Base-by-base conservation (phyloP, 53 echinoderm and acorn worm genomes). In the Crossaster papposus region DNA sequence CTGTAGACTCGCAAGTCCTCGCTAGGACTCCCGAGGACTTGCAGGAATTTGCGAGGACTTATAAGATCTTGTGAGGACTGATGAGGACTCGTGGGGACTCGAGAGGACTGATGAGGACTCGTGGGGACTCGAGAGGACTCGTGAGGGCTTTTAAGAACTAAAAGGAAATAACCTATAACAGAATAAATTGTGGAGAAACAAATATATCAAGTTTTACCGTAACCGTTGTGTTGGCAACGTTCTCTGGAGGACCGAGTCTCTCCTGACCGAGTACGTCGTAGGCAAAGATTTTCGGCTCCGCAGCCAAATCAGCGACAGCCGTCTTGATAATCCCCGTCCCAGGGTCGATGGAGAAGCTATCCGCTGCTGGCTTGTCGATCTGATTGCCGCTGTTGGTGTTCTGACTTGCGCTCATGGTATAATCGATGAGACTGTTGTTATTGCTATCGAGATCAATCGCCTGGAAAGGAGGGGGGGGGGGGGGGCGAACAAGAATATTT, bases 341-440 rank as follows among this genome's bases (percentile, higher is more conserved):
- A 9, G 30, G n/a, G 17, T n/a, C 78, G 1, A 91, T 85, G 54
- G 78, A 29, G 79, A 91, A 91, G 77, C 38, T 51, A 14, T 65
- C 68, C 22, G 30, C 36, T 14, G 91, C 38, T 15, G 54, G 70
- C 30, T 79, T 50, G 33, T 83, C 30, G 12, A 55, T 76, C 15
- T 75, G 36, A 62, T 35, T 4, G 7, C 18, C 32, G 44, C 54
- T 63, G 29, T 70, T 30, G 12, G 54, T 2, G 31, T 65, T 33
- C 4, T 36, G 50, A 2, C 12, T 2, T 7, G 53, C 6, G 11
- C 31, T 37, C 85, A 91, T 78, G 22, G 91, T 79, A 65, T 83
- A 91, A 6, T 55, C 68, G 23, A 91, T 83, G 14, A 79, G 68
- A 29, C 91, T 91, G 85, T 91, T 91, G 79, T 91, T 91, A 51